Base-by-base conservation (phyloP, 2,113 vertebrate genomes). In the human (Homo sapiens) region DNA sequence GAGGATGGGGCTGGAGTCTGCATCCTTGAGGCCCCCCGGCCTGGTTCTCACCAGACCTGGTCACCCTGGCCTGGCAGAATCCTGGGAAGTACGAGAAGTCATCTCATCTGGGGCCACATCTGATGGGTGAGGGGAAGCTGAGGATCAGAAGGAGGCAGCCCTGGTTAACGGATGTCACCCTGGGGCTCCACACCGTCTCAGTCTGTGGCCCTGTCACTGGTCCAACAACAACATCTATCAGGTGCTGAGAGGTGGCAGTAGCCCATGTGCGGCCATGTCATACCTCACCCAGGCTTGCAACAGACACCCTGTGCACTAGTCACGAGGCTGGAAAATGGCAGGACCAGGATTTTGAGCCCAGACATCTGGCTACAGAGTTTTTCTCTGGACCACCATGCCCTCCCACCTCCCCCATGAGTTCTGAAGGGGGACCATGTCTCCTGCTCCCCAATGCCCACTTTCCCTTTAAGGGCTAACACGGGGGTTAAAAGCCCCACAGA, bases 141-240 rank as follows among this genome's bases (percentile, higher is more conserved):
- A 92, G 52, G 10, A 30, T 20, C 70, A 27, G 76, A 50, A 6
- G 11, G 52, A 43, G 45, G 14, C 14, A 32, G 14, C 18, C 23
- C 11, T 1, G 16, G 22, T 0, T 1, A 10, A 38, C 4, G 35
- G 43, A 7, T 2, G 22, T 7, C n/a, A 13, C 4, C 3, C 45
- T 18, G n/a, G 64, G 61, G 50, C 35, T 43, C 76, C 61, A 27
- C 6, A 45, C 25, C 83, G 64, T 81, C n/a, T 45, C 66, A 73
- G 35, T 32, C 40, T n/a, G 40, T 68, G 52, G 48, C n/a, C 1
- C 48, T 38, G 6, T 64, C 55, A 57, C 45, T 0, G 57, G 64
- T 9, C 40, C 76, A 80, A 18, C 32, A 20, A 20, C 0, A 4
- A 13, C 0, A 1, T 27, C 11, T 14, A 13, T 48, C 25, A 22